Percentiles rank a stretch among this genome's conserved stretches.
phyloP scores from a whole-genome alignment of 2,797 vertebrate genomes.

The Acipenser ruthenus region DNA sequence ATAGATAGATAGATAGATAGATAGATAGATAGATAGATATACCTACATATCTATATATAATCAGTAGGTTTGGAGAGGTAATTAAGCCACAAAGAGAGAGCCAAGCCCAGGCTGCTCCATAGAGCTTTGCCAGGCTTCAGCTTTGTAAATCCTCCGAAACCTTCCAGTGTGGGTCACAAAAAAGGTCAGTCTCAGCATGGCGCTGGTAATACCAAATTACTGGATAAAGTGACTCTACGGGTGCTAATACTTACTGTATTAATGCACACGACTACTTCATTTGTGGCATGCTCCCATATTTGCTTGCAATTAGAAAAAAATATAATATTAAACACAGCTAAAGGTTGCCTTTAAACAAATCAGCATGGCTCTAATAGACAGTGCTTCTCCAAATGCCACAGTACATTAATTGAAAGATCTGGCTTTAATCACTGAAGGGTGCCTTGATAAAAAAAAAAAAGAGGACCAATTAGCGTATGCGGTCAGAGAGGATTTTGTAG shows the following conservation, averaged over 20 bases:
- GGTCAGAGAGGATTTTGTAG: slow-evolving; percentile 9
- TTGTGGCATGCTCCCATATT: background rate
- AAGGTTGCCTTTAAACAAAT: slow-evolving; percentile 8
- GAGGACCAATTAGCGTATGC: slow-evolving; percentile 5
- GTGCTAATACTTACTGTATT: slow-evolving; percentile 12
- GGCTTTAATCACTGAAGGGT: slow-evolving; percentile 8
- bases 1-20: too few species aligned
- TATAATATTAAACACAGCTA: background rate
- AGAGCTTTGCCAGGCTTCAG: too few species aligned
- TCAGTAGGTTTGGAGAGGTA: too few species aligned
- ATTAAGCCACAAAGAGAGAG: too few species aligned
- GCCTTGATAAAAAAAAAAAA: background rate
- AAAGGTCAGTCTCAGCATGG: background rate
- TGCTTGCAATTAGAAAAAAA: slow-evolving; percentile 8
- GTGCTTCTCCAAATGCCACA: slow-evolving; percentile 13
- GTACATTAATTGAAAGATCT: slow-evolving; percentile 16
- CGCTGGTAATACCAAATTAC: slow-evolving; percentile 11
- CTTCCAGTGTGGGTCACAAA: too few species aligned
- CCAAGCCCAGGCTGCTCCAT: background rate
- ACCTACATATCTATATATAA: too few species aligned
- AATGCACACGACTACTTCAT: slow-evolving; percentile 5
- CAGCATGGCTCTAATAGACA: slow-evolving; percentile 8
- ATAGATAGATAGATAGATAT: too few species aligned
- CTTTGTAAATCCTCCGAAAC: too few species aligned
- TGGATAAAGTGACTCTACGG: slow-evolving; percentile 6